These are phyloP conservation scores for Babylonia areolata DNA, from an alignment of 1,140 invertebrate species.

Conservation along the genomic window DNA sequence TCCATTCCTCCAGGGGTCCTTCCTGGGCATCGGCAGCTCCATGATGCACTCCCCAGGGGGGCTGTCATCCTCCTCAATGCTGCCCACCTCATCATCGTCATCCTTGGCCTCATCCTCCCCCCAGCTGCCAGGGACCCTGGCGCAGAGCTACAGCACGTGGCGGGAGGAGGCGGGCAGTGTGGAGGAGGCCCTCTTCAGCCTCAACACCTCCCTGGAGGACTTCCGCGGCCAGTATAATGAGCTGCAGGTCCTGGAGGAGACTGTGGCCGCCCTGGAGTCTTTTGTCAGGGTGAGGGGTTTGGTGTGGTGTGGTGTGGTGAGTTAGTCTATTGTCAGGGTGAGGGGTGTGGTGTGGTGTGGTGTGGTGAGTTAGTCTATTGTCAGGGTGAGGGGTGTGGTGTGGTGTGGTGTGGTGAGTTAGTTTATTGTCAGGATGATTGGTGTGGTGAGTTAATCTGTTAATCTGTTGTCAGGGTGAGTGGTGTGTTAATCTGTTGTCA, in stretches of 20 bases:
- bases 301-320: background rate
- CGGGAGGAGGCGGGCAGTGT: slow-evolving; percentile 60
- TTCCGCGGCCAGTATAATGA: slow-evolving; percentile 78
- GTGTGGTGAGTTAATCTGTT: background rate
- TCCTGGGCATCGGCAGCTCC: slow-evolving; percentile 38
- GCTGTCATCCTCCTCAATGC: slow-evolving; percentile 10
- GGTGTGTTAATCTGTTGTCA: too few species aligned
- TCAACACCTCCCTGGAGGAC: slow-evolving; percentile 75
- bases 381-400: slow-evolving; percentile 66
- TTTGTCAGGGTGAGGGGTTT: slow-evolving; percentile 71
- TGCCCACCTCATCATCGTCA: slow-evolving; percentile 5
- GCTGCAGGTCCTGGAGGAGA: slow-evolving; percentile 75
- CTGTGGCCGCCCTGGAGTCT: slow-evolving; percentile 71
- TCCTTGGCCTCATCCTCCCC: slow-evolving; percentile 21
- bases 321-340: slow-evolving; percentile 74
- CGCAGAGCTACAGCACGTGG: slow-evolving; percentile 46
- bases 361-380: slow-evolving; percentile 62
- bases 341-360: slow-evolving; percentile 38
- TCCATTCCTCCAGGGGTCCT: slow-evolving; percentile 33
- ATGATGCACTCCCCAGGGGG: slow-evolving; percentile 25
- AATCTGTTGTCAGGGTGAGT: too few species aligned
- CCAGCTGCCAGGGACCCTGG: slow-evolving; percentile 51
- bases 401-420: slow-evolving; percentile 42
- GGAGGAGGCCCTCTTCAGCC: slow-evolving; percentile 69
- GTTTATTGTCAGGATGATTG: slow-evolving; percentile 73